Evolutionary conservation across 2,888 invertebrate genomes (phyloP), one percentile per base, ranked within the genome.

Genomic region (Sinohyriopsis cumingii): DNA sequence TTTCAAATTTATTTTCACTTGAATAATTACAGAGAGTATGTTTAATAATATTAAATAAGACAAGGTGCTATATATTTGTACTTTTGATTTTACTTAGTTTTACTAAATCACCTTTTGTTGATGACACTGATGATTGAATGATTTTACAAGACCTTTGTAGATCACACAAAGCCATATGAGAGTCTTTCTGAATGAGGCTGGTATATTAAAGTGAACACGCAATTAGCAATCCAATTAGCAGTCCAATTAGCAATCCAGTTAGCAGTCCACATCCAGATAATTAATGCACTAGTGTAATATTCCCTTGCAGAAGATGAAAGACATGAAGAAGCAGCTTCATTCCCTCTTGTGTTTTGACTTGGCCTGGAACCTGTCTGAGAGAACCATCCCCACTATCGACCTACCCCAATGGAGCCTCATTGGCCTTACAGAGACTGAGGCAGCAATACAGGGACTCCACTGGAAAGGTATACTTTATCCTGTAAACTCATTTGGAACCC

Each of bases 331-430:
- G 57, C 77, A 78, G 63, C 56, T 81, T 55, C 73, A 73, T 57
- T 71, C 70, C 28, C 55, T 78, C 53, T 33, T 79, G 24, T 73
- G 76, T 65, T 71, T 77, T 62, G 76, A 78, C 56, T 69, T 80
- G 20, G 68, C 71, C 54, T 71, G 69, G 71, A 76, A 45, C 12
- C 45, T 75, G 63, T 59, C 74, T 3, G 60, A 72, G 18, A 71
- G 71, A 54, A 67, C 69, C 6, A 68, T 75, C 60, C 79, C 74
- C 3, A 60, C 61, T 18, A 65, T 77, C 3, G 64, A 72, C 45
- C 69, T 79, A 75, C 75, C 79, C 22, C 53, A 68, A 12, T 81
- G 76, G 77, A 69, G 62, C 5, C 63, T 63, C 63, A 20, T 53
- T 63, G 53, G n/a, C 55, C 54, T 53, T 54, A 63, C 20, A 20